Percentiles rank a stretch among this genome's conserved stretches.
Conservation (phyloP, 1,140 invertebrate genomes). For the Lordiphosa stackelbergi region DNA sequence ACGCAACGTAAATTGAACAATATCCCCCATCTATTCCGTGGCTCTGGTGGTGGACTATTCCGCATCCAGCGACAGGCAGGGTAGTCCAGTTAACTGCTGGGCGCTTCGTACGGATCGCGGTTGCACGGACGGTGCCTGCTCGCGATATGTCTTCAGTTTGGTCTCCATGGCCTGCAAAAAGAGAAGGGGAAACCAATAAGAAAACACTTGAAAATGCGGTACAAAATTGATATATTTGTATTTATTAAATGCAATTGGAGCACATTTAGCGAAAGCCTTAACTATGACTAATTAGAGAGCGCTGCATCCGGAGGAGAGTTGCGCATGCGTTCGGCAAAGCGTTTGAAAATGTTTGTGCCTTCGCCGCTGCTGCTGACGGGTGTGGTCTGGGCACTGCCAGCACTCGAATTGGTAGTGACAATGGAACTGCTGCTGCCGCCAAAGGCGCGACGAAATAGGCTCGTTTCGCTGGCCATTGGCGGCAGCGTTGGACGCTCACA, state of each 20-base stretch:
- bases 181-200: constrained; percentile 15
- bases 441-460: constrained; percentile 65
- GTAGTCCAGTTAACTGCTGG: constrained; percentile 25
- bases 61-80: constrained; percentile 31
- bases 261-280: constrained; percentile 29
- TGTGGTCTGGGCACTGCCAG: constrained; percentile 39
- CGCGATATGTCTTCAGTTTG: constrained; percentile 74
- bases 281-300: constrained; percentile 17
- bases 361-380: constrained; percentile 35
- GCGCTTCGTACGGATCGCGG: constrained; percentile 61
- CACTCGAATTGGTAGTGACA: too few relatives aligned
- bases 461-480: constrained; percentile 38
- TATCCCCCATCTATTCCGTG: background rate
- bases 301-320: constrained; percentile 41
- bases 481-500: constrained; percentile 46
- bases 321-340: constrained; percentile 70
- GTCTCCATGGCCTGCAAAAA: constrained; percentile 73
- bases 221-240: constrained; percentile 46
- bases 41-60: constrained; percentile 8
- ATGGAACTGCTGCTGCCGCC: constrained; percentile 47
- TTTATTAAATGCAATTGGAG: constrained; percentile 64
- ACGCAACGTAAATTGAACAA: constrained; percentile 24
- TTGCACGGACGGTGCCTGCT: constrained; percentile 62
- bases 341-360: constrained; percentile 68
- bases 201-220: constrained; percentile 37